phyloP scores from a whole-genome alignment of 2,113 vertebrate genomes.

The Euleptes europaea region DNA sequence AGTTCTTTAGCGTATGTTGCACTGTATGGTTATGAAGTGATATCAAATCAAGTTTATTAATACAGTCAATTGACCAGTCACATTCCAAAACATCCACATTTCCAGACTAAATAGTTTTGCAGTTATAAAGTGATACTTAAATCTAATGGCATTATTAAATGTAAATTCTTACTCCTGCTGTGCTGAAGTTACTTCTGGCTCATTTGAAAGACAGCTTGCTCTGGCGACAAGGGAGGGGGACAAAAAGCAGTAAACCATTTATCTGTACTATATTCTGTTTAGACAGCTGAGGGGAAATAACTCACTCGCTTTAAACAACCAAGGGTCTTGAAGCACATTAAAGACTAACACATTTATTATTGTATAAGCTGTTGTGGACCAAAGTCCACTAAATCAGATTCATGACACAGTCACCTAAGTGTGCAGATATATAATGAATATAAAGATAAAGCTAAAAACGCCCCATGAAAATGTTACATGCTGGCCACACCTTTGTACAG shows the following conservation, averaged over 20 bases:
- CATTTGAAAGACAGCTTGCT: constrained; percentile 83
- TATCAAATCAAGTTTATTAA: too few species aligned
- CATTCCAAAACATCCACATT: too few species aligned
- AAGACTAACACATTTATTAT: constrained; percentile 1
- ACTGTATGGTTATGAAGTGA: constrained; percentile 37
- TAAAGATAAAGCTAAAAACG: background rate
- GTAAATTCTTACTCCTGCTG: constrained; percentile 80
- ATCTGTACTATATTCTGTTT: constrained; percentile 18
- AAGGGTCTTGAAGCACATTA: too few species aligned
- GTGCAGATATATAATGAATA: background rate
- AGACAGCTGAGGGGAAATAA: background rate
- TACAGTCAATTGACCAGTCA: too few species aligned
- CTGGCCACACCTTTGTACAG: too few species aligned
- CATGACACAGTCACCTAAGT: background rate
- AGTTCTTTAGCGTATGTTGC: constrained; percentile 46
- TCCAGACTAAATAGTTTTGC: too few species aligned
- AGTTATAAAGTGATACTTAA: constrained; percentile 43
- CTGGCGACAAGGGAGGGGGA: constrained; percentile 68
- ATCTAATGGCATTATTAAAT: constrained; percentile 38
- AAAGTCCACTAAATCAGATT: background rate
- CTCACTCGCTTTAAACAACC: background rate
- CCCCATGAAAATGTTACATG: background rate
- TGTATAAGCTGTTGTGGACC: background rate
- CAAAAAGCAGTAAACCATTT: constrained; percentile 60
- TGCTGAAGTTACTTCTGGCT: constrained; percentile 78